Evolutionary conservation across 2,797 vertebrate genomes (phyloP).

Genomic region (Girardinus metallicus): DNA sequence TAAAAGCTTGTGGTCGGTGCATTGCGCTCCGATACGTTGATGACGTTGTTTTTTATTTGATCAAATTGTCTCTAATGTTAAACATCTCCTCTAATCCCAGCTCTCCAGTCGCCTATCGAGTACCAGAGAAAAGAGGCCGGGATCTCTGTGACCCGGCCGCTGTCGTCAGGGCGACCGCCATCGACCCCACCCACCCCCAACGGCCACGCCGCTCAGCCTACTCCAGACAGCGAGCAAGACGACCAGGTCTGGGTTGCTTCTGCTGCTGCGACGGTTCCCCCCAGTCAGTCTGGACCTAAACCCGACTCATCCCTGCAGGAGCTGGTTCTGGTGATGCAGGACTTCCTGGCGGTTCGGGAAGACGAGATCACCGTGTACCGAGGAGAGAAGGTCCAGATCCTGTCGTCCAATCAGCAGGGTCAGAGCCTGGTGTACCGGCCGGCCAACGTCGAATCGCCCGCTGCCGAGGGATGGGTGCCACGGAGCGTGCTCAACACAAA

Average conservation of each 20-base stretch:
- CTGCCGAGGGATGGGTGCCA: conserved; percentile 97
- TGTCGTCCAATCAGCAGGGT: conserved; percentile 97
- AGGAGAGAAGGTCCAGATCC: conserved; percentile 95
- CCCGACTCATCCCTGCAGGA: conserved; percentile 56
- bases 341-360: conserved; percentile 96
- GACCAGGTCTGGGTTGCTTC: conserved; percentile 80
- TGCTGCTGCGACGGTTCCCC: too few species aligned
- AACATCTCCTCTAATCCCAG: conserved; percentile 65
- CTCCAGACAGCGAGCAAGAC: conserved; percentile 80
- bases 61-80: neutral
- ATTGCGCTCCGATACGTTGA: neutral
- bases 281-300: neutral
- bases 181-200: conserved; percentile 91
- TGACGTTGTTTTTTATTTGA: neutral
- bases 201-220: conserved; percentile 86
- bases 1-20: neutral
- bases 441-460: conserved; percentile 91
- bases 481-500: conserved; percentile 86
- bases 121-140: conserved; percentile 94
- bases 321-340: conserved; percentile 90
- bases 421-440: conserved; percentile 97
- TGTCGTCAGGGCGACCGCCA: conserved; percentile 85
- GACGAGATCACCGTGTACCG: conserved; percentile 96
- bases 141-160: conserved; percentile 84
- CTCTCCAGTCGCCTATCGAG: conserved; percentile 95